Percentiles rank a stretch among this genome's conserved stretches.
These are phyloP conservation scores for Hirtodrosophila confusa DNA, from an alignment of 2,888 invertebrate genomes.

Conservation along the genomic window DNA sequence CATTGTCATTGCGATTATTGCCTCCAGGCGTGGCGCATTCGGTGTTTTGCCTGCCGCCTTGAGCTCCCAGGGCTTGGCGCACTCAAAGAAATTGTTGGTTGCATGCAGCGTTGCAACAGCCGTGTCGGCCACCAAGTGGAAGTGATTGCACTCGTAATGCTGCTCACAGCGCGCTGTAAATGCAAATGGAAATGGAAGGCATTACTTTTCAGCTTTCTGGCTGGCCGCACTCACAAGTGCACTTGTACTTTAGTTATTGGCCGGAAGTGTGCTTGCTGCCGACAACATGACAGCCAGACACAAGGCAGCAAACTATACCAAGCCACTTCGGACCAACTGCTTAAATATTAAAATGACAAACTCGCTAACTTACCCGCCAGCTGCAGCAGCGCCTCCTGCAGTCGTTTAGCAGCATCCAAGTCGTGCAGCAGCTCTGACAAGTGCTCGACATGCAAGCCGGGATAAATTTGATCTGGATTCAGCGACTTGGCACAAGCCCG, in stretches of 20 bases:
- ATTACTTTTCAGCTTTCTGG: slow-evolving; percentile 52
- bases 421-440: slow-evolving; percentile 84
- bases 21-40: slow-evolving; percentile 87
- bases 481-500: slow-evolving; percentile 91
- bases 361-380: slow-evolving; percentile 85
- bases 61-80: slow-evolving; percentile 94
- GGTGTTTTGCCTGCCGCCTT: slow-evolving; percentile 82
- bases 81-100: slow-evolving; percentile 94
- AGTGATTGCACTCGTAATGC: slow-evolving; percentile 90
- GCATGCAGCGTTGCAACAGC: slow-evolving; percentile 90
- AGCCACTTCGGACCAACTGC: slow-evolving; percentile 47
- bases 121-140: slow-evolving; percentile 92
- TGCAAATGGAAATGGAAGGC: slow-evolving; percentile 46
- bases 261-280: slow-evolving; percentile 46
- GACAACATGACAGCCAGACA: too few relatives aligned
- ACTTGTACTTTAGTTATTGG: slow-evolving; percentile 62
- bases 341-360: slow-evolving; percentile 69
- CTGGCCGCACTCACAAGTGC: slow-evolving; percentile 64
- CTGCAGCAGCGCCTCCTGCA: slow-evolving; percentile 86
- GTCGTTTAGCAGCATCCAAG: slow-evolving; percentile 85
- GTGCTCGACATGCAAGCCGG: slow-evolving; percentile 86
- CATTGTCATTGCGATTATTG: slow-evolving; percentile 92
- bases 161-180: slow-evolving; percentile 86
- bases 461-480: slow-evolving; percentile 92
- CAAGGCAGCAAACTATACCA: slow-evolving; percentile 30